Percentiles rank a stretch among this genome's conserved stretches.
phyloP scores from a whole-genome alignment of 2,113 vertebrate genomes.

The Antigone vipio region DNA sequence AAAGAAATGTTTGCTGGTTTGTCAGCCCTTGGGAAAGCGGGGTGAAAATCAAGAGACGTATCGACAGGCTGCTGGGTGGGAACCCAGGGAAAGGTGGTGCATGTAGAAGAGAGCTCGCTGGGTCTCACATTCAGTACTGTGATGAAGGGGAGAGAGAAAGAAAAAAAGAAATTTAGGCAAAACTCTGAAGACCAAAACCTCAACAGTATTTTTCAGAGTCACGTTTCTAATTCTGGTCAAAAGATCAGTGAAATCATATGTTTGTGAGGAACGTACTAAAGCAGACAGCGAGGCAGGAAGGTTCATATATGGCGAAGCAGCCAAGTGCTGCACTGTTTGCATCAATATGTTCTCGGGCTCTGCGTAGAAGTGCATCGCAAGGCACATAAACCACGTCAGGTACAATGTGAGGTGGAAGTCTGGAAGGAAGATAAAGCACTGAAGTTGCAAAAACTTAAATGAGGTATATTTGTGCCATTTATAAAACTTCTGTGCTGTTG shows the following conservation, averaged over 20 bases:
- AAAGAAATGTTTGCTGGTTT: not conserved
- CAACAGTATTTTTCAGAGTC: not conserved
- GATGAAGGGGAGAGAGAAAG: not conserved
- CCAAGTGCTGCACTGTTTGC: not conserved
- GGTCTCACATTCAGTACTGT: not conserved
- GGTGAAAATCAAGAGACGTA: not conserved
- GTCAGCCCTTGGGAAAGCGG: not conserved
- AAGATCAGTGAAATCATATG: fast-evolving
- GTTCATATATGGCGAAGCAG: not conserved
- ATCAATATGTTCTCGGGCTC: fast-evolving
- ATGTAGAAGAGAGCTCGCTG: not conserved
- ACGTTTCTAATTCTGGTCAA: not conserved
- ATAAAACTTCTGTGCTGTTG: not conserved
- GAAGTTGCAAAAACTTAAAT: not conserved
- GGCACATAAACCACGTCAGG: not conserved
- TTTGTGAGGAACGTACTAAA: not conserved
- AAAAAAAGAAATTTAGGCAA: not conserved
- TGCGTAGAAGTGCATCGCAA: fast-evolving
- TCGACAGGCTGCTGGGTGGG: not conserved
- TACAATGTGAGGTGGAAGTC: not conserved
- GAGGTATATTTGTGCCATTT: not conserved
- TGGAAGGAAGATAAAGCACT: not conserved
- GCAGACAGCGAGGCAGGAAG: not conserved
- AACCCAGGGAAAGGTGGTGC: not conserved
- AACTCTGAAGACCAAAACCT: not conserved